Conservation (phyloP, 2,888 invertebrate genomes). For the Aphidius colemani region DNA sequence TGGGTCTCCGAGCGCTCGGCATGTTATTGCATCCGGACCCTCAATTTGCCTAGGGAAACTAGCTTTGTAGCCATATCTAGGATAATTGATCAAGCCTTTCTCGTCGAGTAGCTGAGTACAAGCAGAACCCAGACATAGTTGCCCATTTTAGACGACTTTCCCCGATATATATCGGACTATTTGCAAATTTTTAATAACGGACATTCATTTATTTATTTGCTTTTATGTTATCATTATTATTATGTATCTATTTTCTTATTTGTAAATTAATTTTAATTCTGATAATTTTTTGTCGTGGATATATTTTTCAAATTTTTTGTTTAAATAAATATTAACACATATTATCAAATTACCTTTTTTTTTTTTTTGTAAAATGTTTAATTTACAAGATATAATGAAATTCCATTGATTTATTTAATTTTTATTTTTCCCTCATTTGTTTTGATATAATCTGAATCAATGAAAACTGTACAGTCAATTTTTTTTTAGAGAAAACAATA, state of each 20-base stretch:
- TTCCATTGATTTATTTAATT: not conserved
- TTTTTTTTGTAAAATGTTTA: conserved; percentile 6
- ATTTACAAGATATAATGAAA: conserved; percentile 3
- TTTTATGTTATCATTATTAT: conserved; percentile 16
- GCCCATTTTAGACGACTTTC: too few relatives aligned
- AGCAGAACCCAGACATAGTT: too few relatives aligned
- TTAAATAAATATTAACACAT: conserved; percentile 12
- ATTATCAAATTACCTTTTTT: conserved; percentile 9
- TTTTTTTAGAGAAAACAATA: conserved; percentile 21
- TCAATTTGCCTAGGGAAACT: too few relatives aligned
- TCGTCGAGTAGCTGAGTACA: too few relatives aligned
- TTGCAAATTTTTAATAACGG: conserved; percentile 34
- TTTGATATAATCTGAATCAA: conserved; percentile 19
- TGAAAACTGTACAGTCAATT: conserved; percentile 27
- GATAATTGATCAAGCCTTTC: too few relatives aligned
- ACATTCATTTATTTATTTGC: conserved; percentile 25
- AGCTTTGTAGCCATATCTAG: too few relatives aligned
- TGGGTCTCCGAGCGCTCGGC: too few relatives aligned
- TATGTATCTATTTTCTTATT: not conserved
- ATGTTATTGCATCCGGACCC: too few relatives aligned
- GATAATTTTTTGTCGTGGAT: conserved; percentile 7
- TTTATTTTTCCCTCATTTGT: conserved; percentile 4
- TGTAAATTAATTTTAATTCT: conserved; percentile 6
- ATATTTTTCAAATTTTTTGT: conserved; percentile 15
- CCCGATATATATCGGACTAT: too few relatives aligned